Conservation (phyloP, 1,140 invertebrate genomes). For the Papilio polyxenes region DNA sequence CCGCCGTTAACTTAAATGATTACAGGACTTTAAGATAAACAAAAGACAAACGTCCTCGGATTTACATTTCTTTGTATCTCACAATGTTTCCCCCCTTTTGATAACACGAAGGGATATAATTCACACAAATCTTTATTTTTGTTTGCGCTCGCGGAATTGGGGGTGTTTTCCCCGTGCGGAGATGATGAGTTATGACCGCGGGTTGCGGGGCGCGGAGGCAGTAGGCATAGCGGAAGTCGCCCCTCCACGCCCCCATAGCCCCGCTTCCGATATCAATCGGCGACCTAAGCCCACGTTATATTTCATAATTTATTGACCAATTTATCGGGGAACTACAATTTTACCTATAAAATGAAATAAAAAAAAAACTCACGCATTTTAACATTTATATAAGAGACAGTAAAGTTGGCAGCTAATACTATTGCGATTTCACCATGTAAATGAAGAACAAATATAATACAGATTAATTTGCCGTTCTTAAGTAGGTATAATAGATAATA, state of each 20-base stretch:
- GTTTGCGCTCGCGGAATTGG: constrained; percentile 63
- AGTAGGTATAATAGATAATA: too few species aligned
- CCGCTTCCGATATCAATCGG: constrained; percentile 76
- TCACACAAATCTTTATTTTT: constrained; percentile 76
- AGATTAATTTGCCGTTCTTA: too few species aligned
- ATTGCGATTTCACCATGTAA: too few species aligned
- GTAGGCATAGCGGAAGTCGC: constrained; percentile 71
- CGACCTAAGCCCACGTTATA: constrained; percentile 62
- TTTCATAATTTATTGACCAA: constrained; percentile 73
- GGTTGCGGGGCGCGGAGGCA: constrained; percentile 46
- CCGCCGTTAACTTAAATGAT: background rate
- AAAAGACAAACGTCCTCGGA: constrained; percentile 42
- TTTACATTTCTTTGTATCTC: constrained; percentile 56
- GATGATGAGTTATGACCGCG: constrained; percentile 76
- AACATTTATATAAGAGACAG: background rate
- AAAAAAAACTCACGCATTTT: background rate
- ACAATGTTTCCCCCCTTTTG: constrained; percentile 59
- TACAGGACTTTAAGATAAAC: background rate
- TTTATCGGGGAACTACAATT: constrained; percentile 36
- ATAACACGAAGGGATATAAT: constrained; percentile 68
- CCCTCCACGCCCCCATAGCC: constrained; percentile 62
- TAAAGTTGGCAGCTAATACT: too few species aligned
- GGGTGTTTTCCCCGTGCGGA: constrained; percentile 62
- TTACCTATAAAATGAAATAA: background rate
- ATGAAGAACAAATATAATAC: too few species aligned